phyloP scores from a whole-genome alignment of 2,797 vertebrate genomes.

The Artibeus jamaicensis region DNA sequence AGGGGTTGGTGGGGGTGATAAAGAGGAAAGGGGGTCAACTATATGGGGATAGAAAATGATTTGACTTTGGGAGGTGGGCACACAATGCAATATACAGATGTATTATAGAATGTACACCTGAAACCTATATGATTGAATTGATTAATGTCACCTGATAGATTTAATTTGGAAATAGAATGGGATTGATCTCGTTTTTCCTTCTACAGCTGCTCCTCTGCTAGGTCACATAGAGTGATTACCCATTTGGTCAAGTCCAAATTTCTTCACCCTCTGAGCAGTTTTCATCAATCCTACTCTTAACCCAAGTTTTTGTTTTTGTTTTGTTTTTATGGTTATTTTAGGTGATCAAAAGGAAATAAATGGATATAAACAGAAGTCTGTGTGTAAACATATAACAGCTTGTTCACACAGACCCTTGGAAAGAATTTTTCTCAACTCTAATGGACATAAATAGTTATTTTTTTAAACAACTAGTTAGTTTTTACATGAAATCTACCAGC shows the following conservation, averaged over 20 bases:
- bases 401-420: neutral
- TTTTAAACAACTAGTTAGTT: neutral
- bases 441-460: neutral
- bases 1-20: too few species aligned
- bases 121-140: too few species aligned
- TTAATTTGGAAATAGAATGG: neutral
- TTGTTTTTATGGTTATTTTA: neutral
- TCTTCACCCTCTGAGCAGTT: neutral
- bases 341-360: neutral
- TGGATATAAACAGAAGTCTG: neutral
- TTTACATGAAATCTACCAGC: neutral
- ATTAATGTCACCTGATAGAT: too few species aligned
- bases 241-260: neutral
- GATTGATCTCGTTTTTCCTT: neutral
- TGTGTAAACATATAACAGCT: neutral
- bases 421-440: neutral
- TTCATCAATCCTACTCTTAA: neutral
- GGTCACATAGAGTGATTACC: neutral
- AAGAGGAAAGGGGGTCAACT: neutral
- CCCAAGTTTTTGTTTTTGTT: neutral
- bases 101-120: too few species aligned
- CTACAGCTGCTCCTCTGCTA: neutral
- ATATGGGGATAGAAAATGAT: neutral
- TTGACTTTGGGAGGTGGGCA: neutral
- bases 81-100: neutral